phyloP scores from a whole-genome alignment of 2,888 invertebrate species.

The Dryococelus australis region DNA sequence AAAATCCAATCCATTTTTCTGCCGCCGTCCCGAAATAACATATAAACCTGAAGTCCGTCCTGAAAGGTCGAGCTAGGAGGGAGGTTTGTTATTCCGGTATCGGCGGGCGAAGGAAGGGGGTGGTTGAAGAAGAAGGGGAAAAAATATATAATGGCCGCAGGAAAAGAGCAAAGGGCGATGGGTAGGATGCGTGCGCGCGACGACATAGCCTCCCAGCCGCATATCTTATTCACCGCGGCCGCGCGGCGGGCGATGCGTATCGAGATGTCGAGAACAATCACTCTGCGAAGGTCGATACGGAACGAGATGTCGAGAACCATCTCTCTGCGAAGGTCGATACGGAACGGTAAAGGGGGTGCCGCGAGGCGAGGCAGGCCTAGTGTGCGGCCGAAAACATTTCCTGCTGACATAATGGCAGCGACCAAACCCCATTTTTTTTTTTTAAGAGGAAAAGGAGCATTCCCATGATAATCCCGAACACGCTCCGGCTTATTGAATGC shows the following conservation, averaged over 20 bases:
- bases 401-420: too few relatives aligned
- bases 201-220: background rate
- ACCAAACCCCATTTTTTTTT: too few relatives aligned
- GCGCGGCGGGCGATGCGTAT: background rate
- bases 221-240: conserved; percentile 22
- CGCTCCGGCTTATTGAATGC: too few relatives aligned
- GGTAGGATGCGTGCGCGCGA: background rate
- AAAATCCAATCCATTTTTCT: conserved; percentile 28
- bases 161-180: background rate
- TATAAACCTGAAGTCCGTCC: conserved; percentile 19
- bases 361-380: too few relatives aligned
- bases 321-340: background rate
- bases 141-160: background rate
- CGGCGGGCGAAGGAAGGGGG: background rate
- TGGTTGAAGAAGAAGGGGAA: background rate
- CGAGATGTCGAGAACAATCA: background rate
- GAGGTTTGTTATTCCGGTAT: conserved; percentile 23
- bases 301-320: background rate
- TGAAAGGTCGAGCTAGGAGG: background rate
- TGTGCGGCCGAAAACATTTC: too few relatives aligned
- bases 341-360: background rate
- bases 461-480: too few relatives aligned
- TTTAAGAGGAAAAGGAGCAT: too few relatives aligned
- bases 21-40: conserved; percentile 18
- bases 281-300: background rate